Conservation (phyloP, 2,113 vertebrate genomes). For the Myrmophylax atrothorax region DNA sequence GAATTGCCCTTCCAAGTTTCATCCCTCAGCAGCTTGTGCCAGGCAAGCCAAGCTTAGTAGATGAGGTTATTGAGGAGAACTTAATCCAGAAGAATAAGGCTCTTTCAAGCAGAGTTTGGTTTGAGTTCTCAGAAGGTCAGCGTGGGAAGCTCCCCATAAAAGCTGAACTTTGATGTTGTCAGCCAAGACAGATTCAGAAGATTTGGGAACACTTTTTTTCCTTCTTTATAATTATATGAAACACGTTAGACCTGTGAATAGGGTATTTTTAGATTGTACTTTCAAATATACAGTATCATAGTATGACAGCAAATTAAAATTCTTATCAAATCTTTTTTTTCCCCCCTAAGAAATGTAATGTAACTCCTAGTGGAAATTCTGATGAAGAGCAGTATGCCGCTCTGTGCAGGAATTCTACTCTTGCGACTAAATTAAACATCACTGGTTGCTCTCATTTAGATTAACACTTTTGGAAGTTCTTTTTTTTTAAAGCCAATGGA, state of each 20-base stretch:
- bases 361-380: neutral
- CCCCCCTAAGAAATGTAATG: neutral
- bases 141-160: constrained; percentile 10
- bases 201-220: neutral
- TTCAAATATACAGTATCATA: neutral
- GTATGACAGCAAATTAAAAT: neutral
- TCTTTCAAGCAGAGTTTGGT: neutral
- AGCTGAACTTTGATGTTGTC: constrained; percentile 15
- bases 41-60: neutral
- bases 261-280: constrained; percentile 14
- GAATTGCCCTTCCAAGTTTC: neutral
- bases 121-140: neutral
- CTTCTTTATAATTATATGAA: constrained; percentile 18
- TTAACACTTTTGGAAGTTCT: constrained; percentile 53
- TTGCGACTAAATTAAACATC: neutral
- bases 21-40: neutral
- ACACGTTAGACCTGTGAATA: neutral
- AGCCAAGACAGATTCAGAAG: constrained; percentile 16
- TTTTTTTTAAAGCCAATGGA: constrained; percentile 57
- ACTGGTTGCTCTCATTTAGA: constrained; percentile 42
- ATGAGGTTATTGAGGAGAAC: neutral
- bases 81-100: neutral
- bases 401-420: neutral
- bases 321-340: neutral
- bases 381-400: neutral